phyloP scores from a whole-genome alignment of 2,888 invertebrate species.

The Erpobdella octoculata region DNA sequence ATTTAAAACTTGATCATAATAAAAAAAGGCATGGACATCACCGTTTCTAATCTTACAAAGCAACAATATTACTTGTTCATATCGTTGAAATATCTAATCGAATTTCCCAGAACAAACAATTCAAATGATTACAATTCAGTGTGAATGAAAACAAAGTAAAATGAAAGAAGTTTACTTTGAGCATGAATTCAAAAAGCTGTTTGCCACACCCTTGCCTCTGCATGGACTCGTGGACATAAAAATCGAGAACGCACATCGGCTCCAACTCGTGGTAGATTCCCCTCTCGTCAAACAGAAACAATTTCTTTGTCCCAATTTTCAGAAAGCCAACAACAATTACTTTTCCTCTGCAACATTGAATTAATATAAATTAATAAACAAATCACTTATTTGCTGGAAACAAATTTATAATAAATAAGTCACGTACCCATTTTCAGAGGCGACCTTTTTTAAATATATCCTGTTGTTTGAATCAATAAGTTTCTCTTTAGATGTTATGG shows the following conservation, averaged over 20 bases:
- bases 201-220: conserved; percentile 81
- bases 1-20: too few relatives aligned
- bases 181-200: conserved; percentile 76
- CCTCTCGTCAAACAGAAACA: conserved; percentile 62
- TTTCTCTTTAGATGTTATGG: conserved; percentile 43
- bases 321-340: conserved; percentile 63
- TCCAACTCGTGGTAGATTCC: conserved; percentile 65
- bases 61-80: too few relatives aligned
- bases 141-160: too few relatives aligned
- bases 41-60: too few relatives aligned
- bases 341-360: too few relatives aligned
- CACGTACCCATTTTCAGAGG: neutral
- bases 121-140: too few relatives aligned
- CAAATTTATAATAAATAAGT: neutral
- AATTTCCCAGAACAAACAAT: too few relatives aligned
- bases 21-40: too few relatives aligned
- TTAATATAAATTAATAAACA: neutral
- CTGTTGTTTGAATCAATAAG: neutral
- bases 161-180: conserved; percentile 63
- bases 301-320: conserved; percentile 79
- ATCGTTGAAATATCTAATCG: too few relatives aligned
- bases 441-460: neutral
- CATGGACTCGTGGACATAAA: conserved; percentile 74
- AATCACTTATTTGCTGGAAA: neutral
- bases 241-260: conserved; percentile 82